Evolutionary conservation across 2,888 invertebrate species (phyloP).

Genomic region (Drosophila colorata): DNA sequence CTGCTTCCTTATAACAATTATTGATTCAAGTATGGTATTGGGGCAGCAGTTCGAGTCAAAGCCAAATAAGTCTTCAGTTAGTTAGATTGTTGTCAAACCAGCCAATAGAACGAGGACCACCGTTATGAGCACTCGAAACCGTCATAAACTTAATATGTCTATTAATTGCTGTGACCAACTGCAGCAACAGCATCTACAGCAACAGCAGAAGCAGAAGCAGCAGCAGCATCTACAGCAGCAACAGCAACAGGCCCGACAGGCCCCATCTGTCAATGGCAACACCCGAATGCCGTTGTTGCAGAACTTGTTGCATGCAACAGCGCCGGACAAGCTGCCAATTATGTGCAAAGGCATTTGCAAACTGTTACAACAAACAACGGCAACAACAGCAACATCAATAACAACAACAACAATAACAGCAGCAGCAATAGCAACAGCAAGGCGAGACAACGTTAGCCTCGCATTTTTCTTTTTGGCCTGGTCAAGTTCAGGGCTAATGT

Average conservation of each 20-base stretch:
- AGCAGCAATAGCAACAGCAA: conserved; percentile 8
- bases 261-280: conserved; percentile 71
- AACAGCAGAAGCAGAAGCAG: conserved; percentile 19
- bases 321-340: conserved; percentile 72
- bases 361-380: conserved; percentile 75
- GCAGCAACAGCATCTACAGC: conserved; percentile 15
- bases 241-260: conserved; percentile 25
- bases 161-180: conserved; percentile 66
- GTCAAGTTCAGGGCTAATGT: conserved; percentile 77
- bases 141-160: conserved; percentile 70
- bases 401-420: conserved; percentile 8
- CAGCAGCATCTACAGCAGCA: conserved; percentile 22
- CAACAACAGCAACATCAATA: conserved; percentile 15
- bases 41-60: neutral
- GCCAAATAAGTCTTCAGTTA: conserved; percentile 20
- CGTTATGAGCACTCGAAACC: conserved; percentile 53
- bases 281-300: conserved; percentile 35
- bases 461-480: conserved; percentile 54
- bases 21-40: neutral
- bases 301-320: conserved; percentile 44
- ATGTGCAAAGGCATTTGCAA: conserved; percentile 73
- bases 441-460: conserved; percentile 19
- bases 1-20: neutral
- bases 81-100: conserved; percentile 46
- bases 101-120: conserved; percentile 43